phyloP scores from a whole-genome alignment of 2,113 vertebrate species.

The Oncorhynchus mykiss region DNA sequence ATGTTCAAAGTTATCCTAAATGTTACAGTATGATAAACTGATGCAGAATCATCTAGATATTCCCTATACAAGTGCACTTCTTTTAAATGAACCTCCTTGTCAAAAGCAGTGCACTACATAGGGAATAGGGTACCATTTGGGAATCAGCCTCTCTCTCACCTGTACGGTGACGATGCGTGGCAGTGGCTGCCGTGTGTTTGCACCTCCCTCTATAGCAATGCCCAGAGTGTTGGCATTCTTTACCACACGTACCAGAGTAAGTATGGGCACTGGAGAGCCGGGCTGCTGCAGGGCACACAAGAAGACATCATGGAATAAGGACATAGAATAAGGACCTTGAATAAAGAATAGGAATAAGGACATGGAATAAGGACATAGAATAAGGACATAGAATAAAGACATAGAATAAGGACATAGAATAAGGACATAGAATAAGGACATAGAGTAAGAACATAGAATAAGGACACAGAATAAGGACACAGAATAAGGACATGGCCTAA shows the following conservation, averaged over 20 bases:
- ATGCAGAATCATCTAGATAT: neutral
- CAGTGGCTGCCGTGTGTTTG: conserved; percentile 90
- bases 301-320: neutral
- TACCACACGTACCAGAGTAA: conserved; percentile 81
- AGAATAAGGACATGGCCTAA: too few relatives aligned
- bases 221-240: conserved; percentile 88
- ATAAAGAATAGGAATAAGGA: neutral
- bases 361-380: too few relatives aligned
- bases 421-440: too few relatives aligned
- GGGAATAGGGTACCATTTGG: neutral
- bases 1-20: too few relatives aligned
- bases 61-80: neutral
- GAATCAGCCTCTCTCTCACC: conserved; percentile 65
- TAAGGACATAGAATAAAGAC: too few relatives aligned
- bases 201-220: conserved; percentile 94
- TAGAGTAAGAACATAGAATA: too few relatives aligned
- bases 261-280: conserved; percentile 59
- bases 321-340: too few relatives aligned
- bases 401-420: too few relatives aligned
- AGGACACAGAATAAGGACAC: too few relatives aligned
- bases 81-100: neutral
- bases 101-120: neutral
- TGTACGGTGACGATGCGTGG: conserved; percentile 94
- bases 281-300: conserved; percentile 30
- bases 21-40: neutral